Evolutionary conservation across 2,888 invertebrate species (phyloP), one percentile per base, ranked within the genome.

Genomic region (Galerucella calmariensis): DNA sequence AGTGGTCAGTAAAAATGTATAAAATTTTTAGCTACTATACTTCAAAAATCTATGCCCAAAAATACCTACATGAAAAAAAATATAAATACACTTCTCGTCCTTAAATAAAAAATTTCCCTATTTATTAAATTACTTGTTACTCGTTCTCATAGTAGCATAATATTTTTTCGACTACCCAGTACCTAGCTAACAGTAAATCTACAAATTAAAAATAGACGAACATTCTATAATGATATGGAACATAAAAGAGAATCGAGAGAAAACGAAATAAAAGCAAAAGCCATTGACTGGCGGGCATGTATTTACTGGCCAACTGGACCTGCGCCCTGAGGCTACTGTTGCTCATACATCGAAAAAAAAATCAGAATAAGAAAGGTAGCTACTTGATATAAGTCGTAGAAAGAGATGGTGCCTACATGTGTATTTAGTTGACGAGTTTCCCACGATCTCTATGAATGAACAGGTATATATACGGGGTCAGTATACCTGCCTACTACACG

Each of bases 371-470:
- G 77, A 79, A 61, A 75, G 75, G 72, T 67, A 59, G 67, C 41
- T 16, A 20, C 35, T 56, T 59, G 74, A 70, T 35, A 35, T 48
- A 69, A 62, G 65, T 12, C 67, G 70, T 59, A 70, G 73, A 81
- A 75, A 76, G 80, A 79, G 80, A 79, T 65, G 75, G 77, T 71
- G 70, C 58, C 35, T 73, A 76, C 78, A 76, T 77, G 75, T 78
- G 74, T 77, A 74, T 78, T 78, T 77, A 78, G 80, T 81, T 75
- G 77, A 75, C 74, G 73, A 65, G 63, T 75, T 86, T 86, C 86
- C 86, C 86, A 86, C 86, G 86, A 85, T 86, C 83, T 83, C 85
- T 86, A 86, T 86, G 86, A 85, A 86, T 84, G 85, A 85, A 86
- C 84, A 84, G 85, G 84, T 84, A 84, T 83, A 81, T 79, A 80